Conservation (phyloP, 2,888 invertebrate genomes). For the Aplocera efformata region DNA sequence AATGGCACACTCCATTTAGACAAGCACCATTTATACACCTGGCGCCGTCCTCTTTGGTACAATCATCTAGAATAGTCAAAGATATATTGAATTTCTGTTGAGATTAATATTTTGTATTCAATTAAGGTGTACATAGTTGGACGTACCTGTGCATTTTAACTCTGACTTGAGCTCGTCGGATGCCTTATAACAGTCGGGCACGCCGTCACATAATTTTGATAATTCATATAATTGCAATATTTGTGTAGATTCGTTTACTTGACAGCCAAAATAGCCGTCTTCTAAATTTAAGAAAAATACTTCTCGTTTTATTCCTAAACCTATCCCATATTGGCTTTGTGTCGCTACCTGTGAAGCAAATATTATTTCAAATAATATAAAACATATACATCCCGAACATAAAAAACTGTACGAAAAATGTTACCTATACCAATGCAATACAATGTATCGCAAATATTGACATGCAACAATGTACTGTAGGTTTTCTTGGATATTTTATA, state of each 20-base stretch:
- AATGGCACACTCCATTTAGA: slow-evolving; percentile 95
- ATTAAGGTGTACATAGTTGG: not conserved
- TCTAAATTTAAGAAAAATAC: slow-evolving; percentile 98
- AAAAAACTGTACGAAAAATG: no score
- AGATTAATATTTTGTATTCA: not conserved
- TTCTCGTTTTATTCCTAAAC: slow-evolving; percentile 92
- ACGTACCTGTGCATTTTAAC: slow-evolving; percentile 96
- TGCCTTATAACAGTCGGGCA: slow-evolving; percentile 93
- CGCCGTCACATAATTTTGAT: slow-evolving; percentile 95
- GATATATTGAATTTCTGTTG: not conserved
- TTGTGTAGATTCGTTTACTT: slow-evolving; percentile 97
- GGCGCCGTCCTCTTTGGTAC: slow-evolving; percentile 94
- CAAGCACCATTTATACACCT: slow-evolving; percentile 96
- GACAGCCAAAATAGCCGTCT: slow-evolving; percentile 98
- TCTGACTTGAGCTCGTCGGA: slow-evolving; percentile 94
- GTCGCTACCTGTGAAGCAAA: slow-evolving; percentile 82
- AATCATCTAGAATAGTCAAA: slow-evolving; percentile 84
- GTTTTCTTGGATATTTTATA: no score
- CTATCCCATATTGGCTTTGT: slow-evolving; percentile 90
- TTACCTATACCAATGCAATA: no score
- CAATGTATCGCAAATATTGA: no score
- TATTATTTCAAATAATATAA: slow-evolving; percentile 12
- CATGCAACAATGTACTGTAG: no score
- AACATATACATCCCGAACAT: not conserved
- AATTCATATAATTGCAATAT: slow-evolving; percentile 96